Base-by-base conservation (phyloP, 2,888 invertebrate genomes). In the Sylvicola cinctus region DNA sequence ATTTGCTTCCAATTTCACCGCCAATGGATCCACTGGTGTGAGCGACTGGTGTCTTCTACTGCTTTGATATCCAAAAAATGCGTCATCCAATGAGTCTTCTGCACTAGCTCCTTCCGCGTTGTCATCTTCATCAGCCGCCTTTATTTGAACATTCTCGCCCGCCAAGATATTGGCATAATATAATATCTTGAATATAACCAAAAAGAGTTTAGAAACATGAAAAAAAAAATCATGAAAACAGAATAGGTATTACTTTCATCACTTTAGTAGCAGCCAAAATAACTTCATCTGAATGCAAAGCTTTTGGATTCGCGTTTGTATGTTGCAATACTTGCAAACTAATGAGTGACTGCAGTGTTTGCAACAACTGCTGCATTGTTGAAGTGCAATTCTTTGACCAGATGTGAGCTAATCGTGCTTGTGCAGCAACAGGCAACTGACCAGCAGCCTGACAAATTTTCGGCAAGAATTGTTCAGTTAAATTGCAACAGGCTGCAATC, bases 111-210 rank as follows among this genome's bases (percentile, higher is more conserved):
- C 7, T 25, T n/a, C 28, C 7, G 4, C 28, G 14, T n/a, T 13
- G 10, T 4, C n/a, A n/a, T 13, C 14, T 8, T n/a, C 16, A 11
- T 36, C 36, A 31, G 11, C 15, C 6, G 33, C 36, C 41, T 71
- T 71, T 38, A 71, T 70, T 4, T 69, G 54, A 48, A 84, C 83
- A 54, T 78, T 58, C 36, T 69, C 68, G 2, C 91, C 90, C 3
- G 85, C 85, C 42, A 85, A 50, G 54, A 91, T 75, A 52, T 78
- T 85, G 11, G 90, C 87, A 57, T 83, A 88, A 53, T 79, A 85
- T 25, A 83, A 63, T 55, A 85, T 75, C 76, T 76, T 51, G 33
- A 54, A 44, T 29, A 6, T 20, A 20, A n/a, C n/a, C 20, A 20
- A 4, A 20, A 20, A 6, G 20, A 8, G 4, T 20, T 6, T 8